Percentiles rank a stretch among this genome's conserved stretches.
Evolutionary conservation across 2,888 invertebrate genomes (phyloP).

Genomic region (Drosophila histrio): DNA sequence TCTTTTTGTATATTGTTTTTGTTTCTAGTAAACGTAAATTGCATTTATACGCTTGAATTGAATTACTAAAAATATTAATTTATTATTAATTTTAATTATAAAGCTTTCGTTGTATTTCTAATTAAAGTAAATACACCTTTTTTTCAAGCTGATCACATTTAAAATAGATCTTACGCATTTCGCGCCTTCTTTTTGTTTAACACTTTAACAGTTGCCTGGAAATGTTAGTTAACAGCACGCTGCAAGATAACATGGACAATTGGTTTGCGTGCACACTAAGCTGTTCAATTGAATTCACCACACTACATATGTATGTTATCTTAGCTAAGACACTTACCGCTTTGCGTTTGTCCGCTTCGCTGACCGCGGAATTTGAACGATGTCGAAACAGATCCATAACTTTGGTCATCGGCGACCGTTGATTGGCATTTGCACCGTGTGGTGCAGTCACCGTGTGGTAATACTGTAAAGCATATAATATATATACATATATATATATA

Average conservation of each 20-base stretch:
- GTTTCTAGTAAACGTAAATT: too few species aligned
- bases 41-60: too few species aligned
- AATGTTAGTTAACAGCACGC: slow-evolving; percentile 9
- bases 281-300: not conserved
- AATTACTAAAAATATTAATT: too few species aligned
- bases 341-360: slow-evolving; percentile 89
- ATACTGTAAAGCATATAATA: slow-evolving; percentile 85
- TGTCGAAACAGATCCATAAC: slow-evolving; percentile 95
- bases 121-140: not conserved
- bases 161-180: not conserved
- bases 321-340: slow-evolving; percentile 86
- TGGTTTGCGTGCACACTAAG: slow-evolving; percentile 21
- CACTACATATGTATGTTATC: slow-evolving; percentile 1
- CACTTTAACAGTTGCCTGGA: not conserved
- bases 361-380: slow-evolving; percentile 89
- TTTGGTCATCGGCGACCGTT: slow-evolving; percentile 92
- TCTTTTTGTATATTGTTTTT: not conserved
- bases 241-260: not conserved
- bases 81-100: too few species aligned
- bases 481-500: not conserved
- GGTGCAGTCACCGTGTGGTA: slow-evolving; percentile 90
- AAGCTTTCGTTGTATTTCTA: not conserved
- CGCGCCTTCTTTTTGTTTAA: not conserved
- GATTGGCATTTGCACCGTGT: slow-evolving; percentile 83
- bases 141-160: not conserved